Evolutionary conservation across 2,113 vertebrate genomes (phyloP).

Genomic region (Xenopus tropicalis): DNA sequence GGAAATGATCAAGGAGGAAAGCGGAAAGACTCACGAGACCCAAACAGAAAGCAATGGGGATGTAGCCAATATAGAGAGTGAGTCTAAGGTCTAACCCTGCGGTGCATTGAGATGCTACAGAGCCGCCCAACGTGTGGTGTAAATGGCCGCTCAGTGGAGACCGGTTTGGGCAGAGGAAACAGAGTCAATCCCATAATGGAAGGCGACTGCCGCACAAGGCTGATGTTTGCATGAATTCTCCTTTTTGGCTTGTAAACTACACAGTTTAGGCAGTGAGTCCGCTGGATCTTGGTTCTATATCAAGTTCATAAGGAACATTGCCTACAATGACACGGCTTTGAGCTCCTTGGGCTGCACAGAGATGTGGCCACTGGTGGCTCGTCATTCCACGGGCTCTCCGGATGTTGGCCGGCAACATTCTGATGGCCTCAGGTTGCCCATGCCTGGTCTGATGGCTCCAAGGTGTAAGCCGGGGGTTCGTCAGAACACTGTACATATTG

Average conservation of each 20-base stretch:
- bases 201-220: not conserved
- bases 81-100: slow-evolving; percentile 85
- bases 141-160: slow-evolving; percentile 47
- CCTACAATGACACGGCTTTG: not conserved
- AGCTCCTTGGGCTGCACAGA: not conserved
- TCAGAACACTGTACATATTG: slow-evolving; percentile 77
- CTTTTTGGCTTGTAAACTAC: slow-evolving; percentile 21
- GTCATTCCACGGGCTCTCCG: not conserved
- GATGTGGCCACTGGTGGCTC: too few species aligned
- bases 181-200: slow-evolving; percentile 6
- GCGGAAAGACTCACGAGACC: slow-evolving; percentile 73
- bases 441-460: slow-evolving; percentile 30
- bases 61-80: slow-evolving; percentile 86
- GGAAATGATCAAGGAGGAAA: slow-evolving; percentile 73
- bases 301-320: not conserved
- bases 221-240: slow-evolving; percentile 2
- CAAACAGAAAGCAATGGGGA: slow-evolving; percentile 85
- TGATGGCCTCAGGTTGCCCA: too few species aligned
- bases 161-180: not conserved
- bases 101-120: too few species aligned
- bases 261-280: slow-evolving; percentile 25
- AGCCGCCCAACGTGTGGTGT: slow-evolving; percentile 38
- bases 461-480: slow-evolving; percentile 49
- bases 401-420: too few species aligned
- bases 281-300: not conserved